Evolutionary conservation across 2,888 invertebrate genomes (phyloP), one percentile per base, ranked within the genome.

Genomic region (Mantis religiosa): DNA sequence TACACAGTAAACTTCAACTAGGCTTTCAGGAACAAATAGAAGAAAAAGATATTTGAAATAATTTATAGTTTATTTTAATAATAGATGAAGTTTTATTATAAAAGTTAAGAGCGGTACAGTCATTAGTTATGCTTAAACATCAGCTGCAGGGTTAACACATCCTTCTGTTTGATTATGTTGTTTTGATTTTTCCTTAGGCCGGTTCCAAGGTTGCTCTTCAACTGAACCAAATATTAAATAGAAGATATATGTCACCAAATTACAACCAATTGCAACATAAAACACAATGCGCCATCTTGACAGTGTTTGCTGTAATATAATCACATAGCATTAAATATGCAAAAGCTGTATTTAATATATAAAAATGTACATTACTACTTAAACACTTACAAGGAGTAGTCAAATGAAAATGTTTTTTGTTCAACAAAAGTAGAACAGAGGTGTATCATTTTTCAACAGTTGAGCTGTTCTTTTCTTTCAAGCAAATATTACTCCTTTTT

Each of bases 171-270:
- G 54, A 71, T 20, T 71, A 41, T 41, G 41, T 34, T 34, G 34
- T 71, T 20, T 71, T 20, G 54, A 71, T 71, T 71, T 83, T 83
- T 87, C 81, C 14, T 28, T 71, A 15, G 81, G 87, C 54, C 47
- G 41, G 34, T 88, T 88, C 88, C 88, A 88, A n/a, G 88, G 71
- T 54, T 88, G 88, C 71, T 88, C 88, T 15, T 88, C 88, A n/a
- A 54, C 88, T 28, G 88, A 88, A 47, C 88, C 88, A 84, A 88
- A 88, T 47, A 88, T 84, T 54, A 88, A n/a, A 84, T 7, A 88
- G 71, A 84, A 54, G 47, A 88, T 28, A 47, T 88, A 88, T n/a
- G 88, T 54, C 28, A 88, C 20, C 88, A 84, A 47, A 28, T 71
- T 83, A 14, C 27, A 25, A 8, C 41, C 88, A n/a, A 54, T 71